Conservation (phyloP, 2,113 vertebrate species). For the Corythornis vintsioides region DNA sequence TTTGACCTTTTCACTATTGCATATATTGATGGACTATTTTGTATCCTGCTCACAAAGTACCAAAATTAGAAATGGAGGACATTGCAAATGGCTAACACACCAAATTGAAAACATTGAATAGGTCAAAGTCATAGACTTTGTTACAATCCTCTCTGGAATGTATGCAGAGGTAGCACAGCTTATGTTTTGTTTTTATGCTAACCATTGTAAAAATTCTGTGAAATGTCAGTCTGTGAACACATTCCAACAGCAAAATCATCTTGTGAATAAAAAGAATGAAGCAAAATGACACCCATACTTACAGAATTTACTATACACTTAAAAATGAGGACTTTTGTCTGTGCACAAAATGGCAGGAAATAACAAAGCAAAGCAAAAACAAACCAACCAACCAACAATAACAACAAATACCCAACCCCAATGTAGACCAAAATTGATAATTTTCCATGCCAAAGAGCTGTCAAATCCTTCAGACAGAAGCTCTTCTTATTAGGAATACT, state of each 20-base stretch:
- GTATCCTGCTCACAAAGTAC: conserved; percentile 9
- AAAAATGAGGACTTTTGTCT: background rate
- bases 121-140: conserved; percentile 46
- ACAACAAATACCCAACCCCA: background rate
- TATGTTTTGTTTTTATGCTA: conserved; percentile 40
- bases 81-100: conserved; percentile 22
- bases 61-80: conserved; percentile 40
- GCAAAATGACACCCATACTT: background rate
- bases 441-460: conserved; percentile 40
- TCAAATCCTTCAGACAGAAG: conserved; percentile 39
- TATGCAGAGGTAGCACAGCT: conserved; percentile 17
- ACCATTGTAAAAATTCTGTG: conserved; percentile 40
- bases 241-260: background rate
- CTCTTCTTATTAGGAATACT: conserved; percentile 29
- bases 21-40: conserved; percentile 23
- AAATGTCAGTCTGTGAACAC: background rate
- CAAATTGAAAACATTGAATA: conserved; percentile 55
- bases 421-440: background rate
- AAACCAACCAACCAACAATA: too few species aligned
- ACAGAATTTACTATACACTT: background rate
- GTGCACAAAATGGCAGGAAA: background rate
- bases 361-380: background rate
- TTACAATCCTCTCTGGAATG: background rate
- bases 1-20: conserved; percentile 22
- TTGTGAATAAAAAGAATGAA: background rate